Base-by-base conservation (phyloP, 2,888 invertebrate genomes). In the Poecilobothrus nobilitatus region DNA sequence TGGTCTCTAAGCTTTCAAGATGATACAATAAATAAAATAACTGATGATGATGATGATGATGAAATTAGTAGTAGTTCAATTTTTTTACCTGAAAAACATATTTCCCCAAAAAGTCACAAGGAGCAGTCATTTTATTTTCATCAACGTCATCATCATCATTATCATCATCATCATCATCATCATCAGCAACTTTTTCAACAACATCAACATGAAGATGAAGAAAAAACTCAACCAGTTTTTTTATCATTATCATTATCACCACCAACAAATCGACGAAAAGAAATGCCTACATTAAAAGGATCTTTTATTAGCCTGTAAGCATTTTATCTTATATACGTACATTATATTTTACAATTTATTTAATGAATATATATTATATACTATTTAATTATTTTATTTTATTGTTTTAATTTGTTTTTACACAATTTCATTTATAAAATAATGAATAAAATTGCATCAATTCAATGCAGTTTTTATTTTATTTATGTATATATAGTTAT, bases 281-380 rank as follows among this genome's bases (percentile, higher is more conserved):
- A 81, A 69, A 81, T 82, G 81, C 81, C 81, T 65, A 80, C 81
- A 20, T 72, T 82, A 67, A 75, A 80, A 71, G 82, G 82, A 72
- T 78, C 80, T 67, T 81, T 80, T 70, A 79, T 81, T 67, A 82
- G 82, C 71, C 76, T 82, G 82, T 82, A 73, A 82, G 82, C 82
- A 79, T 37, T 27, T 33, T 66, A 37, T 65, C 5, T 64, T 27
- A 63, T 27, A 63, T 63, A 21, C 7, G 15, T 64, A 64, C 15
- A 64, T 7, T 63, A 7, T 63, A 7, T 62, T 62, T 62, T 62
- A 4, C 27, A 27, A 2, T 27, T 27, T 4, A 27, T 27, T 27
- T 27, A 62, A 41, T 6, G 7, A 41, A 41, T 5, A 41, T 37
- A 37, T 37, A 37, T 37, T 37, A 37, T 37, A 37, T 8, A 37